Conservation (phyloP, 30 jellyfish, hydroid and myxozoan genomes). For the Aurelia aurita region DNA sequence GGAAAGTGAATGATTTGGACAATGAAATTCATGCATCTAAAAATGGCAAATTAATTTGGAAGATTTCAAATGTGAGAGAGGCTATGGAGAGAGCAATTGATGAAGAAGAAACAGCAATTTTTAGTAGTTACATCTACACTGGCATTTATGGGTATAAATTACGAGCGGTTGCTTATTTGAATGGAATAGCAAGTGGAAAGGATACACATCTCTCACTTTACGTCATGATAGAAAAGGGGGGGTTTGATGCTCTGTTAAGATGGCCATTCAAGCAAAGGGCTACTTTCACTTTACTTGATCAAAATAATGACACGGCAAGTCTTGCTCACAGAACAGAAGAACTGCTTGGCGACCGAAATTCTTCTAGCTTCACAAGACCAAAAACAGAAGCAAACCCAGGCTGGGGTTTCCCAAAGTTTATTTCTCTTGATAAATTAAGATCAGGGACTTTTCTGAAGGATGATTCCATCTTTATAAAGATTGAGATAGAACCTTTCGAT, state of each 20-base stretch:
- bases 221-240: conserved; percentile 66
- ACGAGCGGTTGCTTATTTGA: conserved; percentile 68
- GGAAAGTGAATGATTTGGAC: conserved; percentile 38
- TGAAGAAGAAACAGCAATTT: conserved; percentile 51
- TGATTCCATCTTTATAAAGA: conserved; percentile 65
- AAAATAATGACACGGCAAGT: conserved; percentile 3
- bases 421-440: conserved; percentile 55
- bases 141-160: conserved; percentile 82
- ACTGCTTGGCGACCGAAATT: conserved; percentile 70
- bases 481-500: conserved; percentile 69
- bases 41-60: conserved; percentile 85
- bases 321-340: conserved; percentile 49
- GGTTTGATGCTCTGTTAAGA: conserved; percentile 62
- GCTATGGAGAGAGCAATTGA: conserved; percentile 42
- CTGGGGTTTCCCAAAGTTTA: conserved; percentile 91
- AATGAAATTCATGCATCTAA: conserved; percentile 59
- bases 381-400: conserved; percentile 80
- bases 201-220: conserved; percentile 75
- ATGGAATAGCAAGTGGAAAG: conserved; percentile 83
- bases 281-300: conserved; percentile 59
- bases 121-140: conserved; percentile 76
- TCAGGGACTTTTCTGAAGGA: conserved; percentile 63
- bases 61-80: conserved; percentile 35
- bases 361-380: conserved; percentile 77
- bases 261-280: conserved; percentile 91